Conservation (phyloP, 1,140 invertebrate genomes). For the Stegodyphus mimosarum region DNA sequence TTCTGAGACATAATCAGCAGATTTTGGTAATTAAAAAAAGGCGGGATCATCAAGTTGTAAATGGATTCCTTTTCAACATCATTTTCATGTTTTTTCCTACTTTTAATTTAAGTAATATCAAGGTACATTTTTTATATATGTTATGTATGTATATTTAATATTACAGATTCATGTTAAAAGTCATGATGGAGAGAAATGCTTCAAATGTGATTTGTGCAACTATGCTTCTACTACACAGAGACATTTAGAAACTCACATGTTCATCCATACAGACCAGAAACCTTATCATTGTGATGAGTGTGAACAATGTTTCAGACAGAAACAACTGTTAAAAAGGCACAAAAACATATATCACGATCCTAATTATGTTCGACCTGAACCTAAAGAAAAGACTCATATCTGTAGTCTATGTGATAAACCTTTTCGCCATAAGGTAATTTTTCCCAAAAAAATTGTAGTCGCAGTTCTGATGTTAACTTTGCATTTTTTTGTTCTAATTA, state of each 20-base stretch:
- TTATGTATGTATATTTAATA: not conserved
- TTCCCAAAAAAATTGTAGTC: too few species aligned
- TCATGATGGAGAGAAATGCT: conserved; percentile 97
- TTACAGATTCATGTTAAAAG: conserved; percentile 80
- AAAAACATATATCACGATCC: conserved; percentile 95
- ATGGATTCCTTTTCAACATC: not conserved
- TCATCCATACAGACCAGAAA: conserved; percentile 94
- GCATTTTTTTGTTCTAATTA: not conserved
- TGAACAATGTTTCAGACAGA: conserved; percentile 81
- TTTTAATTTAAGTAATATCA: not conserved
- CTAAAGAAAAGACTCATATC: conserved; percentile 89
- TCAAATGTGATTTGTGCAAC: conserved; percentile 93
- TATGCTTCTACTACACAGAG: conserved; percentile 93
- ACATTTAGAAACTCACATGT: conserved; percentile 95
- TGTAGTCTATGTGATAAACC: conserved; percentile 88
- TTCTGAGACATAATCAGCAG: too few species aligned
- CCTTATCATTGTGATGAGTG: conserved; percentile 77
- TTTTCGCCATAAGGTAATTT: conserved; percentile 84
- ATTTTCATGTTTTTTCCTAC: not conserved
- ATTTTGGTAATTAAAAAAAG: too few species aligned
- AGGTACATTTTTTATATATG: not conserved
- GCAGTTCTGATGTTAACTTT: not conserved
- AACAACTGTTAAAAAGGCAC: conserved; percentile 90
- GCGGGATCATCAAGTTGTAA: too few species aligned
- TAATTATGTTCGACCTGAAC: conserved; percentile 87